A percentile compares a stretch with the other conserved stretches of the same genome.
These are phyloP conservation scores for Desmophyllum pertusum DNA, from an alignment of 92 coral and sea anemone genomes.

Conservation along the genomic window DNA sequence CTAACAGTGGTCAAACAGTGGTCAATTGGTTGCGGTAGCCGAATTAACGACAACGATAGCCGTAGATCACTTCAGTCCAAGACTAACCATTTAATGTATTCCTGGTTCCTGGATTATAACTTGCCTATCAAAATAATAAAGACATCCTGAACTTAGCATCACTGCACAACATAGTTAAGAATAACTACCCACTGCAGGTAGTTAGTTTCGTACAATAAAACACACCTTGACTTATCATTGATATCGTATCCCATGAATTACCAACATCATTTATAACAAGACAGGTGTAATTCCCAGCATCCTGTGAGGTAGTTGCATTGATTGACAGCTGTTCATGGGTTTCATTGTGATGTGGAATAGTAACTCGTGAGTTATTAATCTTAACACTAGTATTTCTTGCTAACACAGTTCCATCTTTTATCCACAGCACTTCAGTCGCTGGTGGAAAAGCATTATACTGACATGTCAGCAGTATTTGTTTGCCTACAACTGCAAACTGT, in stretches of 20 bases:
- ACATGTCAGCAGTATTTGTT: slow-evolving; percentile 24
- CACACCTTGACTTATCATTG: slow-evolving; percentile 1
- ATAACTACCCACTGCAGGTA: background rate
- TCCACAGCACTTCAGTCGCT: slow-evolving; percentile 22
- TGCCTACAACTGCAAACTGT: slow-evolving; percentile 1
- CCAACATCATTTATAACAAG: slow-evolving; percentile 15
- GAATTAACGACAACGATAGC: too few species aligned
- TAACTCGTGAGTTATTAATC: background rate
- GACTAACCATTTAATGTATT: too few species aligned
- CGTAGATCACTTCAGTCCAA: too few species aligned
- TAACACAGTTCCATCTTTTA: background rate
- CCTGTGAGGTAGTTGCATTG: slow-evolving; percentile 14
- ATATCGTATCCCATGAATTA: background rate
- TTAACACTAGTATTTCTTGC: slow-evolving; percentile 1
- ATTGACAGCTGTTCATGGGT: slow-evolving; percentile 18
- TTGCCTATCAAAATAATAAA: background rate
- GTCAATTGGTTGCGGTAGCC: too few species aligned
- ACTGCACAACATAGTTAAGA: background rate
- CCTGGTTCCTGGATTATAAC: too few species aligned
- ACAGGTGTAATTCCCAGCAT: slow-evolving; percentile 57
- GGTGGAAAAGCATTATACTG: slow-evolving; percentile 12
- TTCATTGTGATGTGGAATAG: background rate
- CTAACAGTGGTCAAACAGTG: too few species aligned
- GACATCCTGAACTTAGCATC: background rate
- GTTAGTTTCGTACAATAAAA: background rate